phyloP scores from a whole-genome alignment of 1,140 invertebrate genomes.

The Periplaneta americana region DNA sequence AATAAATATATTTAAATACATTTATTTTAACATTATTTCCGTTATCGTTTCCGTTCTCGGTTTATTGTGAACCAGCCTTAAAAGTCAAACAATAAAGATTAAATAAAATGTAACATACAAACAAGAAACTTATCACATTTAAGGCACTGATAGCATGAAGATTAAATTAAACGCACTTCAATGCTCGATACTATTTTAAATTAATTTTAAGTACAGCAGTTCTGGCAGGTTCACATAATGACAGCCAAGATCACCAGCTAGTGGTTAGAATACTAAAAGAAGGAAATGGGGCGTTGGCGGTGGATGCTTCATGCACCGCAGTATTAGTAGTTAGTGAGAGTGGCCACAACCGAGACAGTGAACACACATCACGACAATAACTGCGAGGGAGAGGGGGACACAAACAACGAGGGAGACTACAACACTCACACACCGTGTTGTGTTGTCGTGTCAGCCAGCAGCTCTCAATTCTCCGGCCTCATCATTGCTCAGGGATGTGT shows the following conservation, averaged over 20 bases:
- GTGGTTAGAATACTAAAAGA: not conserved
- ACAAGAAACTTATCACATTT: too few relatives aligned
- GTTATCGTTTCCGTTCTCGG: too few relatives aligned
- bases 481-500: not conserved
- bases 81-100: too few relatives aligned
- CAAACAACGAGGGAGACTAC: not conserved
- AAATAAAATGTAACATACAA: too few relatives aligned
- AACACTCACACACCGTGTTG: not conserved
- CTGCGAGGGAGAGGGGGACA: not conserved
- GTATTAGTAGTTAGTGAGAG: not conserved
- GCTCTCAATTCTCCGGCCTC: not conserved
- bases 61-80: too few relatives aligned
- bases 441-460: not conserved
- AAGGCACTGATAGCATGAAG: too few relatives aligned
- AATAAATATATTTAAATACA: too few relatives aligned
- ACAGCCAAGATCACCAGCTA: not conserved
- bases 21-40: too few relatives aligned
- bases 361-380: not conserved
- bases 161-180: too few relatives aligned
- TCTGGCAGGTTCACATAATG: not conserved
- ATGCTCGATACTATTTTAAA: too few relatives aligned
- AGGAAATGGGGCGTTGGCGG: not conserved
- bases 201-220: too few relatives aligned
- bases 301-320: not conserved
- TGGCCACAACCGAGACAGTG: not conserved